These are phyloP conservation scores for Pegea sp. DNA, from an alignment of 23 tunicate genomes.

Conservation along the genomic window DNA sequence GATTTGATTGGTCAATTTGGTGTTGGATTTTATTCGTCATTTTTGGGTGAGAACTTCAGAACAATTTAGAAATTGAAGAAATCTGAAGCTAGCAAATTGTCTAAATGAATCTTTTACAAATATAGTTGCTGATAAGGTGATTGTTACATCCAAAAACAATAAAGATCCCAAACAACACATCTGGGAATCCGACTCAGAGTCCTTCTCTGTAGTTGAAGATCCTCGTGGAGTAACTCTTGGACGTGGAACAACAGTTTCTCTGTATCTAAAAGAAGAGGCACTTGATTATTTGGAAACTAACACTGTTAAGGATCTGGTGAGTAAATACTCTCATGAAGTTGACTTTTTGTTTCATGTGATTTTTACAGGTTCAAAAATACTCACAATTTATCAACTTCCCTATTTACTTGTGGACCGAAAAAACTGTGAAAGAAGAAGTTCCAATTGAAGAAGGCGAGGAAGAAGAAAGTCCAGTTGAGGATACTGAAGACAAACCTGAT, in stretches of 20 bases:
- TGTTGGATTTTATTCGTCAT: conserved; percentile 98
- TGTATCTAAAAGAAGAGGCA: conserved; percentile 96
- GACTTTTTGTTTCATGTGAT: not conserved
- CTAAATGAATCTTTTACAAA: no score
- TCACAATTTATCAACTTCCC: conserved; percentile 99
- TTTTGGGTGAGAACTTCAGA: conserved; percentile 19
- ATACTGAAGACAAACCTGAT: conserved; percentile 20
- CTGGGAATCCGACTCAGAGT: conserved; percentile 97
- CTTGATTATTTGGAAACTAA: conserved; percentile 67
- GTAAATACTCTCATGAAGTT: not conserved
- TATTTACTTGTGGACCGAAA: conserved; percentile 83
- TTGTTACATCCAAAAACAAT: conserved; percentile 94
- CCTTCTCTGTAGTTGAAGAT: conserved; percentile 72
- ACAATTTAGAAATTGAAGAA: not conserved
- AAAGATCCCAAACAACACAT: conserved; percentile 81
- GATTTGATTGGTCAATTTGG: conserved; percentile 99
- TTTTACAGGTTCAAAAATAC: conserved; percentile 60
- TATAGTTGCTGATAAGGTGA: conserved; percentile 86
- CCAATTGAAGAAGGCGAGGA: conserved; percentile 90
- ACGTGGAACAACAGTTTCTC: conserved; percentile 92
- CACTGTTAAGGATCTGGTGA: conserved; percentile 59
- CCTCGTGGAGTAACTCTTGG: conserved; percentile 87
- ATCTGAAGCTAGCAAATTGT: no score
- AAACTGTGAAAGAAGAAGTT: conserved; percentile 83
- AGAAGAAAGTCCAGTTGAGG: conserved; percentile 21